A percentile compares a stretch with the other conserved stretches of the same genome.
phyloP scores from a whole-genome alignment of 35 echinoderm and acorn worm species.

The Strongylocentrotus purpuratus region DNA sequence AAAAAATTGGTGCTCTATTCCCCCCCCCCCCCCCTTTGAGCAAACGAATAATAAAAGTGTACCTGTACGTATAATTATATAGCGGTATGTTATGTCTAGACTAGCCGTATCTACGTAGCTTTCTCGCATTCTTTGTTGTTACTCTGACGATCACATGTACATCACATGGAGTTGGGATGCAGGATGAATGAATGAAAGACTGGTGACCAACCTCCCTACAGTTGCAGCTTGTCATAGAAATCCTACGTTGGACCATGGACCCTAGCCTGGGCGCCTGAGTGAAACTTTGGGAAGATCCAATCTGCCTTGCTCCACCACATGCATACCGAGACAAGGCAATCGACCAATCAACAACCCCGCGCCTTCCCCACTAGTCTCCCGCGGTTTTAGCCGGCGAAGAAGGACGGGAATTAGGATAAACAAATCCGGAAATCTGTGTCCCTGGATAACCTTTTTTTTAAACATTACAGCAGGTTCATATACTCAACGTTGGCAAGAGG shows the following conservation, averaged over 20 bases:
- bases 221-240: not conserved
- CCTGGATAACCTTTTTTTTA: not conserved
- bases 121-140: not conserved
- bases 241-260: not conserved
- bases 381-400: not conserved
- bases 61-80: too few relatives aligned
- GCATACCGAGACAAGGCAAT: not conserved
- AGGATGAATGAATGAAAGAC: conserved; percentile 12
- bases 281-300: not conserved
- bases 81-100: not conserved
- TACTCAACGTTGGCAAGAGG: not conserved
- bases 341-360: not conserved
- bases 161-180: not conserved
- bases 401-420: not conserved
- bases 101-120: not conserved
- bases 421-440: not conserved
- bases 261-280: too few relatives aligned
- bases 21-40: too few relatives aligned
- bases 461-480: not conserved
- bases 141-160: not conserved
- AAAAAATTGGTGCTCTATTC: too few relatives aligned
- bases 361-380: not conserved
- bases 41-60: too few relatives aligned
- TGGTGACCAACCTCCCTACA: not conserved
- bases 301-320: not conserved